Evolutionary conservation across 2,797 vertebrate species (phyloP), one percentile per base, ranked within the genome.

Genomic region (Bradypodion pumilum): DNA sequence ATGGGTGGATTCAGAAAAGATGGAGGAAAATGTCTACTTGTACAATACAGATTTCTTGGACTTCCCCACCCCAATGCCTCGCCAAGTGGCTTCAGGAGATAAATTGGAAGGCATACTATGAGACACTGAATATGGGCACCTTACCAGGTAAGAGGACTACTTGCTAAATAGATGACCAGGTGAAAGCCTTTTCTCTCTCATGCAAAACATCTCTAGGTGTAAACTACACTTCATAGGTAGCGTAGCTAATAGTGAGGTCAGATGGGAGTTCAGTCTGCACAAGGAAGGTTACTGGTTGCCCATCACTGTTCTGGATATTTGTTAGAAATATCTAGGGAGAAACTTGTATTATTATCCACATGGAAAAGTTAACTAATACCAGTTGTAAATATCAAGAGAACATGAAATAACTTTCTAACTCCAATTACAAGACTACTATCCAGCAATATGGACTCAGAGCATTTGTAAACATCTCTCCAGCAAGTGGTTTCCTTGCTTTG

Each of bases 381-480:
- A 1, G 56, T 68, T 56, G 78, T 37, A 16, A 3, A 62, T 66
- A 7, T 40, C 63, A 78, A 84, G 79, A 84, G 1, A 8, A 1
- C 3, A 60, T 81, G 49, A 29, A 80, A n/a, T 37, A 66, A 79
- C 19, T 21, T 12, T 66, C 86, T 72, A 37, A 88, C 90, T 32
- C 15, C 12, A 19, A 82, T 65, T 7, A 7, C 16, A 89, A 73
- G 40, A 85, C 1, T 46, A 60, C 79, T 89, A 80, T 46, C 77
- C 90, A 80, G 86, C 66, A 86, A 59, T 35, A 44, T 59, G 85
- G 86, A 75, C 72, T 29, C 60, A 44, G 88, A 85, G 56, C 82
- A 65, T 78, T 82, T 2, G n/a, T n/a, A n/a, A 16, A 56, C 5
- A 16, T 56, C 5, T 56, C 52, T 56, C 52, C 52, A 56, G 52